phyloP scores from a whole-genome alignment of 2,888 invertebrate genomes.

The Ischnura elegans region DNA sequence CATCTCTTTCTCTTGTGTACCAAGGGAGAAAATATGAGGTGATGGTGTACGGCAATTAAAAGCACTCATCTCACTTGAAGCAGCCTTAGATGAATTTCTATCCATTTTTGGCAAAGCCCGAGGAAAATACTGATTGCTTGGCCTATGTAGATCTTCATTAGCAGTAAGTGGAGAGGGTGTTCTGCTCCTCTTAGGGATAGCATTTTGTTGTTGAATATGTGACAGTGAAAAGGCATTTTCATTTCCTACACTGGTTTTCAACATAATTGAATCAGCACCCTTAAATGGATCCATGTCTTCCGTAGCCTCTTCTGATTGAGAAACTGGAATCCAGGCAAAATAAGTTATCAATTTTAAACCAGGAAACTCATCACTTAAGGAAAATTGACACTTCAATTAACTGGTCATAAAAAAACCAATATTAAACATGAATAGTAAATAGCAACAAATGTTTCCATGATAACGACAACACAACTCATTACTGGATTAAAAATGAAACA shows the following conservation, averaged over 20 bases:
- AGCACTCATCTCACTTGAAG: constrained; percentile 62
- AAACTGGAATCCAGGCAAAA: not conserved
- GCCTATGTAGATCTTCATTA: not conserved
- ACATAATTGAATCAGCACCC: not conserved
- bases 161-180: constrained; percentile 44
- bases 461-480: too few species aligned
- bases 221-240: not conserved
- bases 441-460: constrained; percentile 40
- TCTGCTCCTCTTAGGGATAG: constrained; percentile 32
- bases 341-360: not conserved
- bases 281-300: constrained; percentile 18
- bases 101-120: not conserved
- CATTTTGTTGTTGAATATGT: not conserved
- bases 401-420: too few species aligned
- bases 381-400: not conserved
- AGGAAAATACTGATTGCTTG: constrained; percentile 23
- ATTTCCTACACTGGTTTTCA: not conserved
- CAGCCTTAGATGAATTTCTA: constrained; percentile 4
- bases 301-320: constrained; percentile 2
- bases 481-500: too few species aligned
- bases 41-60: constrained; percentile 76
- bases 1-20: constrained; percentile 9
- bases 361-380: not conserved
- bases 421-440: not conserved
- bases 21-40: constrained; percentile 74